A percentile compares a stretch with the other conserved stretches of the same genome.
phyloP scores from a whole-genome alignment of 92 coral and sea anemone species.

The Desmophyllum pertusum region DNA sequence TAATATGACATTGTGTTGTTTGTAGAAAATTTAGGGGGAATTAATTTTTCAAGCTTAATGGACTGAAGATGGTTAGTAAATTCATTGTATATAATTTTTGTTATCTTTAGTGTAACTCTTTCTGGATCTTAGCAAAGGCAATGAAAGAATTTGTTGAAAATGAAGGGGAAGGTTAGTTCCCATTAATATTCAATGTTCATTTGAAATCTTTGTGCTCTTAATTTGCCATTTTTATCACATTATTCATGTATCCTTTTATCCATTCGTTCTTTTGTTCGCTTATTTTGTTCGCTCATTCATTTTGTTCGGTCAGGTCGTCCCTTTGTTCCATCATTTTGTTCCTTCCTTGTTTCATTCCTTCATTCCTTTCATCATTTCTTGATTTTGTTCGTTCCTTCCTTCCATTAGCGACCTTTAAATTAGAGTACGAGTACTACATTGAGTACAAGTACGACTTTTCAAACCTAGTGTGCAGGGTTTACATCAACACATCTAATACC shows the following conservation, averaged over 20 bases:
- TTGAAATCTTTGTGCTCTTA: not conserved
- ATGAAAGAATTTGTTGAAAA: constrained; percentile 91
- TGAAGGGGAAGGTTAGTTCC: constrained; percentile 81
- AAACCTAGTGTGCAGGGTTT: too few relatives aligned
- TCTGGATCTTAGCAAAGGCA: constrained; percentile 93
- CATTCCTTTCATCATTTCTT: too few relatives aligned
- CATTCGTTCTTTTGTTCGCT: not conserved
- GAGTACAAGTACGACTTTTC: too few relatives aligned
- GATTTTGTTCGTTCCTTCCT: not conserved
- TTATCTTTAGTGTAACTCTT: constrained; percentile 77
- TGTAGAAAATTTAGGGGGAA: not conserved
- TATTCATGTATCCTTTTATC: not conserved
- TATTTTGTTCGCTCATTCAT: not conserved
- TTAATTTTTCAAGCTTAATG: not conserved
- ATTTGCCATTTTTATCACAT: not conserved
- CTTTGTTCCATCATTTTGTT: not conserved
- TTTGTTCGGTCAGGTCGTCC: not conserved
- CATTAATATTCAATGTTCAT: not conserved
- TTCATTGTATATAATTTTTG: not conserved
- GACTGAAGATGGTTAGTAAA: not conserved
- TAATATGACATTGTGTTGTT: too few relatives aligned
- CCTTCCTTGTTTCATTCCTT: not conserved
- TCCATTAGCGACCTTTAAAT: too few relatives aligned
- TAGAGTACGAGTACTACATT: too few relatives aligned
- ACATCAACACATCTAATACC: too few relatives aligned